Base-by-base conservation (phyloP, 2,888 invertebrate genomes). In the Tetragonisca angustula region DNA sequence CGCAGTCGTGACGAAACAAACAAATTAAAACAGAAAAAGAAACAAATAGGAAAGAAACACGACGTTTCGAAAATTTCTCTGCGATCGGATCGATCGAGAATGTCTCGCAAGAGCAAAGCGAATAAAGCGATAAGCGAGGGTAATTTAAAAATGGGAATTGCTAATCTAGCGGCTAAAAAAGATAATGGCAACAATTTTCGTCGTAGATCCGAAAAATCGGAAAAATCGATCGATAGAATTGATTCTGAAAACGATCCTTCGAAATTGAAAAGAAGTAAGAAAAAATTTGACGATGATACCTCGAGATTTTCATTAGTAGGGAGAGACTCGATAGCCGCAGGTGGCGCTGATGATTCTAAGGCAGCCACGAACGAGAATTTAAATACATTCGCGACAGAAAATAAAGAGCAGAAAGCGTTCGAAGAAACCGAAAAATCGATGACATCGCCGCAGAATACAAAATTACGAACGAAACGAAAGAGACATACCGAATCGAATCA, bases 401-500 rank as follows among this genome's bases (percentile, higher is more conserved):
- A 52, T 0, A 21, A 62, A 15, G 11, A 43, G 4, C 62, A n/a
- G 21, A 54, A 17, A 19, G 2, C 17, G 11, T 15, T 32, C 2
- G 15, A 4, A 43, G 36, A 71, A 27, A 17, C 11, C 0, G 54
- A 43, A 50, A 21, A 36, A 15, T 21, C 62, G 9, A 67, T 52
- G 17, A 13, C 11, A 43, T 32, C 54, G 1, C n/a, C 19, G 13
- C 21, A 32, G 13, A 54, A 83, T 19, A 17, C 50, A 4, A 88
- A 86, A n/a, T 67, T 56, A 9, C 87, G 88, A 9, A 24, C 70
- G 11, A 88, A 88, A 27, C 81, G 86, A 21, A 50, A 80, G 21
- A 64, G 54, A 15, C 54, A 52, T 21, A 11, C 49, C 9, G 70
- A 69, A 36, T n/a, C n/a, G 50, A 61, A 59, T 21, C 84, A 84